Conservation (phyloP, 2,113 vertebrate species). For the Archilochus colubris region DNA sequence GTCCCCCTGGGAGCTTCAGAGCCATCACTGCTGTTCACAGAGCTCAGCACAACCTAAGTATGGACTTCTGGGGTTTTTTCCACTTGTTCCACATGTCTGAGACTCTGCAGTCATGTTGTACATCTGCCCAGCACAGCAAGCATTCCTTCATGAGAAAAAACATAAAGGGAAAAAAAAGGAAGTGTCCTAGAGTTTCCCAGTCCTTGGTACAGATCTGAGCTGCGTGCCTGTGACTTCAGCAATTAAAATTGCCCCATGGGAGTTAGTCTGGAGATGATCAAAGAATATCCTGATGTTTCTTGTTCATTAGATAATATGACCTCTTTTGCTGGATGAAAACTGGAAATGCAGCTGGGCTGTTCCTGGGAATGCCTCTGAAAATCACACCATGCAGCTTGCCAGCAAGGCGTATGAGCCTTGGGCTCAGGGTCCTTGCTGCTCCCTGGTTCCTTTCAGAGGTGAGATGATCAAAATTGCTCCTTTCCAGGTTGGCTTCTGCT, state of each 20-base stretch:
- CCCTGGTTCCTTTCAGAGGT: background rate
- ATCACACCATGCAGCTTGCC: background rate
- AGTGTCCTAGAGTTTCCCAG: background rate
- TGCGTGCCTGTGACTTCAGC: background rate
- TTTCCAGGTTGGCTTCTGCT: background rate
- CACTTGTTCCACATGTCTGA: background rate
- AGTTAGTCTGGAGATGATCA: background rate
- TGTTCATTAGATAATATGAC: fast-evolving
- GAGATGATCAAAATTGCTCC: background rate
- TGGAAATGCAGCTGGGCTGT: background rate
- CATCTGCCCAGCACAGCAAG: background rate
- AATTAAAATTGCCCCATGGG: background rate
- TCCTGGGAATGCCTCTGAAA: background rate
- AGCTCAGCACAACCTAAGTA: fast-evolving
- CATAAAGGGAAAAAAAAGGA: fast-evolving
- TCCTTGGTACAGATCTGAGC: background rate
- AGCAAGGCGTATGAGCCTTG: background rate
- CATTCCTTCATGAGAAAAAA: background rate
- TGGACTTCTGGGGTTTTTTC: background rate
- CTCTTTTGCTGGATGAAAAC: background rate
- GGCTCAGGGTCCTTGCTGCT: background rate
- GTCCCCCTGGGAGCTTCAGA: background rate
- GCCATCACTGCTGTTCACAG: background rate
- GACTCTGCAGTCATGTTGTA: background rate
- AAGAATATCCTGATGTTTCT: background rate